Base-by-base conservation (phyloP, 2,113 vertebrate species). In the Manacus vitellinus region DNA sequence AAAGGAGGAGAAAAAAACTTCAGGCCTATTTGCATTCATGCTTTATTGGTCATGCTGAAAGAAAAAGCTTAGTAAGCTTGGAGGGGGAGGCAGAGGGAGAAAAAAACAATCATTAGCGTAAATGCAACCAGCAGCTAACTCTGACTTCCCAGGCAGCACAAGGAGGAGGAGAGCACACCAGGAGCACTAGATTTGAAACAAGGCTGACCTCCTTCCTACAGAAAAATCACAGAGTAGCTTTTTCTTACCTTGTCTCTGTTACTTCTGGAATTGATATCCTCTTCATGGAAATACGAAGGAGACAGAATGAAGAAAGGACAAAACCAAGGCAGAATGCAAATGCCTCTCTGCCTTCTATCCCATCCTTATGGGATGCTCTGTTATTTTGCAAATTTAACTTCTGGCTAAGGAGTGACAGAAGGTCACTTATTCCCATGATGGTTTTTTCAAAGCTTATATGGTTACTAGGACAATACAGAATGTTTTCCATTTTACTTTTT, bases 91-190 rank as follows among this genome's bases (percentile, higher is more conserved):
- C 31, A 46, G 51, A 47, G 30, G 37, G 54, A 89, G 94, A 85
- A 95, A 59, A 96, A 96, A 97, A 85, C 55, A 93, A 73, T 96
- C 73, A 80, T 96, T 97, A 97, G 67, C 43, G 82, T 91, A 97
- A 97, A 91, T 78, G 94, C 59, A 97, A 97, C 70, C 52, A 1
- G 3, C 91, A 90, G 94, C 79, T 97, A 84, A 55, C 68, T 91
- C 89, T 66, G 33, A 61, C 66, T 96, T 94, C 46, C 66, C 70
- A 92, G 88, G 70, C 89, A 95, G 66, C 66, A 44, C 4, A 13
- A 93, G 55, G 56, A 94, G 80, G 70, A 90, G 68, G 47, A 81
- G 39, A 79, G 31, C 1, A 0, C 0, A 1, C 55, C 39, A 82
- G 72, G 33, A 86, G 17, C 35, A 41, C 41, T 49, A 37, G 56